These are phyloP conservation scores for Xanthia togata DNA, from an alignment of 2,888 invertebrate genomes.

Conservation along the genomic window DNA sequence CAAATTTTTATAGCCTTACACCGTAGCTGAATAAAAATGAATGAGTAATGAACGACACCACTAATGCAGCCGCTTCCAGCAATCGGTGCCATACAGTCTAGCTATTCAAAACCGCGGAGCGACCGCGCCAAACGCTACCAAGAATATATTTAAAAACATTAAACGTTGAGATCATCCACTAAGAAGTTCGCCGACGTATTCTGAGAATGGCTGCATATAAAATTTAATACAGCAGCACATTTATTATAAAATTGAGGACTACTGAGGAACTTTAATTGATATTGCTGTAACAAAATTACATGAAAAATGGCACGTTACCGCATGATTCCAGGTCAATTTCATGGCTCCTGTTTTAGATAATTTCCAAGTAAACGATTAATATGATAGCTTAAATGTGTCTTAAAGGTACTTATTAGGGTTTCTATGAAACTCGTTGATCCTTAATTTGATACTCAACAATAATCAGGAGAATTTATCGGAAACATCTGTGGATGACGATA, in stretches of 20 bases:
- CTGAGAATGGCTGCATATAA: slow-evolving; percentile 60
- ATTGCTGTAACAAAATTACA: slow-evolving; percentile 6
- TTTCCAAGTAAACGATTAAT: slow-evolving; percentile 7
- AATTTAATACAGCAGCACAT: slow-evolving; percentile 46
- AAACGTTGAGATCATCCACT: slow-evolving; percentile 73
- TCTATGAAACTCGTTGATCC: neutral
- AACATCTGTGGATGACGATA: neutral
- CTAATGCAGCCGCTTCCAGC: slow-evolving; percentile 31
- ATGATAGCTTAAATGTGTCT: neutral
- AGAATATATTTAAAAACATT: slow-evolving; percentile 60
- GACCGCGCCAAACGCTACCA: slow-evolving; percentile 34
- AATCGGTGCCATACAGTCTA: slow-evolving; percentile 65
- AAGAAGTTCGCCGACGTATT: slow-evolving; percentile 63
- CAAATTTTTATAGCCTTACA: slow-evolving; percentile 57
- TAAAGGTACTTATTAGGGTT: neutral
- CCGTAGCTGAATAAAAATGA: slow-evolving; percentile 43
- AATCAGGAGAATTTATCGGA: neutral
- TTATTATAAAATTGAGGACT: slow-evolving; percentile 49
- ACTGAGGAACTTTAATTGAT: slow-evolving; percentile 41
- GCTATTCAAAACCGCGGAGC: slow-evolving; percentile 37
- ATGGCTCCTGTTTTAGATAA: slow-evolving; percentile 3
- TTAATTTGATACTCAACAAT: neutral
- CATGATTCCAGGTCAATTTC: slow-evolving; percentile 26
- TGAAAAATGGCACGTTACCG: slow-evolving; percentile 1
- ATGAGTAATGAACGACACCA: slow-evolving; percentile 48